Evolutionary conservation across 1,140 invertebrate species (phyloP).

Genomic region (Penaeus chinensis): DNA sequence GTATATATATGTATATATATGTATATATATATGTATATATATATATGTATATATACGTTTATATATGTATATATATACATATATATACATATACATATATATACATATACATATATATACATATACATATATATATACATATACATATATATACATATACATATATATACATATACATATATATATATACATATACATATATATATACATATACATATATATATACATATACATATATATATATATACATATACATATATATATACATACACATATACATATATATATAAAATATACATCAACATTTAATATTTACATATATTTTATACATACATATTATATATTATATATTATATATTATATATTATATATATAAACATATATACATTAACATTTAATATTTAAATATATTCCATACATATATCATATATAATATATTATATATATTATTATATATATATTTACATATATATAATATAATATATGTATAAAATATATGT

Average conservation of each 20-base stretch:
- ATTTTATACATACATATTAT: too few species aligned
- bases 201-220: slow-evolving; percentile 12
- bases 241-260: not conserved
- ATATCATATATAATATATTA: too few species aligned
- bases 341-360: too few species aligned
- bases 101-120: not conserved
- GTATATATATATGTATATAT: not conserved
- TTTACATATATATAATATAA: too few species aligned
- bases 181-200: slow-evolving; percentile 12
- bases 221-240: slow-evolving; percentile 12
- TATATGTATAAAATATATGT: too few species aligned
- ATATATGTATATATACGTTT: not conserved
- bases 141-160: not conserved
- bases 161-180: slow-evolving; percentile 12
- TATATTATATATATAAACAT: too few species aligned
- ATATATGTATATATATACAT: slow-evolving; percentile 24
- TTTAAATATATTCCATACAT: too few species aligned
- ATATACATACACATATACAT: not conserved
- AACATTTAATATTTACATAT: too few species aligned
- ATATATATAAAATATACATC: too few species aligned
- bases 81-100: slow-evolving; percentile 35
- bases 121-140: not conserved
- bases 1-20: not conserved
- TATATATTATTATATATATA: too few species aligned
- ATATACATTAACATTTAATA: too few species aligned